Evolutionary conservation across 2,888 invertebrate species (phyloP).

Genomic region (Ypsolopha sequella): DNA sequence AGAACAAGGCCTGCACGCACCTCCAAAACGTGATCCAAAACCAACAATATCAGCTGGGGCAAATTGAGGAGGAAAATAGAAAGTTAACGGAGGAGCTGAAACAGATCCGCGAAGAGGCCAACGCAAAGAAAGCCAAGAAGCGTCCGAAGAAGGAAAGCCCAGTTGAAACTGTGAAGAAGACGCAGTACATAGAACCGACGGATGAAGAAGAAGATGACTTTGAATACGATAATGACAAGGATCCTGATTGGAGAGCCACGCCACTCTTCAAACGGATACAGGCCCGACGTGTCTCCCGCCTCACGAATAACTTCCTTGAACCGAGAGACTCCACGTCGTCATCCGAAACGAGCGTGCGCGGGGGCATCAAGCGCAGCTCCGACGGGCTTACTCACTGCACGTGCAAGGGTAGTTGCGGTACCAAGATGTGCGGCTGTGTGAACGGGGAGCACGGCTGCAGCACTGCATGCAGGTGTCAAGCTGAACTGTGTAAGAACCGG

Average conservation of each 20-base stretch:
- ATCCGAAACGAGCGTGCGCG: constrained; percentile 2
- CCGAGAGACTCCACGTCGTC: constrained; percentile 11
- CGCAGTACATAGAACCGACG: constrained; percentile 36
- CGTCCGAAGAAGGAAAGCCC: constrained; percentile 24
- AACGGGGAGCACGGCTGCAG: constrained; percentile 59
- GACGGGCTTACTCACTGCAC: constrained; percentile 72
- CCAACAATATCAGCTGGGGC: constrained; percentile 48
- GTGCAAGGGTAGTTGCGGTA: constrained; percentile 72
- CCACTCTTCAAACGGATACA: constrained; percentile 70
- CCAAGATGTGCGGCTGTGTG: constrained; percentile 71
- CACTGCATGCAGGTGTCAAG: constrained; percentile 61
- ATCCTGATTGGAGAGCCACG: constrained; percentile 80
- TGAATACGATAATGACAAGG: constrained; percentile 49
- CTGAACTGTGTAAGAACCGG: constrained; percentile 46
- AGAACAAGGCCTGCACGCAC: constrained; percentile 45
- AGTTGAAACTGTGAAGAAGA: constrained; percentile 20
- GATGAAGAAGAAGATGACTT: constrained; percentile 48
- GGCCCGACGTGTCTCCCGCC: constrained; percentile 43
- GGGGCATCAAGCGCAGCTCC: background rate
- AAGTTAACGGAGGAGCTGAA: constrained; percentile 48
- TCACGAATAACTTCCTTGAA: constrained; percentile 49
- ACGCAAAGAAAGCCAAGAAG: constrained; percentile 28
- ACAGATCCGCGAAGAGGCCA: constrained; percentile 25
- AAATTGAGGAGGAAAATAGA: constrained; percentile 55
- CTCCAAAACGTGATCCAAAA: constrained; percentile 50